Percentiles rank a stretch among this genome's conserved stretches.
These are phyloP conservation scores for Mormyrus lacerda DNA, from an alignment of 2,113 vertebrate genomes.

Conservation along the genomic window DNA sequence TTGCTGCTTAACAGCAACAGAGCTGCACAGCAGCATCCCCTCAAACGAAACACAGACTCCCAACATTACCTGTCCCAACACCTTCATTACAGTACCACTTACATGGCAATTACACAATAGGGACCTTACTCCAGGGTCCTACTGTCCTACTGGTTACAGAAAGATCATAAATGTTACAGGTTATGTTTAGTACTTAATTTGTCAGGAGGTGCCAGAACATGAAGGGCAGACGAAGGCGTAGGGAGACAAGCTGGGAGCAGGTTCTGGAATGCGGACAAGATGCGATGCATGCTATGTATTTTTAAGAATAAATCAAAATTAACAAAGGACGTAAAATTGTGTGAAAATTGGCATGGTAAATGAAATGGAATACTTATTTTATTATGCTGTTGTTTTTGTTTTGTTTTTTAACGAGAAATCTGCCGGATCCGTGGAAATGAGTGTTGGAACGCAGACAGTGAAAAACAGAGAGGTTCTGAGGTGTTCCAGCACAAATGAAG, in stretches of 20 bases:
- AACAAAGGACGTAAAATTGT: not conserved
- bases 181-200: not conserved
- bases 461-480: not conserved
- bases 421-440: not conserved
- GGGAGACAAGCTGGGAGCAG: not conserved
- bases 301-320: not conserved
- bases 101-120: not conserved
- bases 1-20: not conserved
- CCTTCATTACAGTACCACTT: not conserved
- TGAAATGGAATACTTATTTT: not conserved
- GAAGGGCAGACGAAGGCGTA: not conserved
- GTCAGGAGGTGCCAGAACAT: not conserved
- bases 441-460: not conserved
- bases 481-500: not conserved
- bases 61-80: not conserved
- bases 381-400: not conserved
- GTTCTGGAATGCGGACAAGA: not conserved
- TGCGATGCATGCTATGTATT: not conserved
- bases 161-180: not conserved
- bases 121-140: not conserved
- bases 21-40: not conserved
- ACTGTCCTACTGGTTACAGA: not conserved
- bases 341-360: not conserved
- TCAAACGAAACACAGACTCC: not conserved
- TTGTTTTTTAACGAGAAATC: not conserved